Evolutionary conservation across 2,888 invertebrate species (phyloP).

Genomic region (Lissonota sp.): DNA sequence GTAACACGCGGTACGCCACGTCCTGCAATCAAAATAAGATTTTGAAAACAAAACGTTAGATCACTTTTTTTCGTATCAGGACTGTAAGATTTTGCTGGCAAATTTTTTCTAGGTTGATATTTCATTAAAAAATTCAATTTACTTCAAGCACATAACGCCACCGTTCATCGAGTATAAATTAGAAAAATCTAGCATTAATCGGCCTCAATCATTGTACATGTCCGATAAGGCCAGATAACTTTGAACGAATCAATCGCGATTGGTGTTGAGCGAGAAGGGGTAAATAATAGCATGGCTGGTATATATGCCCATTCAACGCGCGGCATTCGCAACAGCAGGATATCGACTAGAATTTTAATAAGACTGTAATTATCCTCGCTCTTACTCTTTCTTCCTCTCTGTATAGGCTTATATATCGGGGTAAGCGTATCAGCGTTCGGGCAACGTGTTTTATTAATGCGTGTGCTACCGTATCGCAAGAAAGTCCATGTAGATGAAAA

Average conservation of each 20-base stretch:
- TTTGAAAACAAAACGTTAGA: slow-evolving; percentile 7
- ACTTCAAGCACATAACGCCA: too few species aligned
- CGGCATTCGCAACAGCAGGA: slow-evolving; percentile 50
- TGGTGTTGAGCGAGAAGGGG: background rate
- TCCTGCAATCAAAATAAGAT: slow-evolving; percentile 81
- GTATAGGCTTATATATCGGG: background rate
- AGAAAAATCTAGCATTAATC: too few species aligned
- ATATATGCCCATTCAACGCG: slow-evolving; percentile 43
- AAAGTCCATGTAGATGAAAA: background rate
- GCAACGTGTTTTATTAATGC: slow-evolving; percentile 64
- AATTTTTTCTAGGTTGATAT: too few species aligned
- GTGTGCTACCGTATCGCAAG: slow-evolving; percentile 50
- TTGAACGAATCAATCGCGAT: slow-evolving; percentile 39
- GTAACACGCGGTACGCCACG: slow-evolving; percentile 82
- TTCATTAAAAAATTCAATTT: too few species aligned
- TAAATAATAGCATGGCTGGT: slow-evolving; percentile 16
- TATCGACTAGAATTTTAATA: slow-evolving; percentile 61
- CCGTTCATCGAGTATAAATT: too few species aligned
- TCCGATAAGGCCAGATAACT: background rate
- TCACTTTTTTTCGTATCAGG: background rate
- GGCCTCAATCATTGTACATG: background rate
- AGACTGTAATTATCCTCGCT: slow-evolving; percentile 60
- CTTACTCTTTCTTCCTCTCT: slow-evolving; percentile 10
- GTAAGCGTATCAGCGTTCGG: slow-evolving; percentile 21
- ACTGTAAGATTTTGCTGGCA: too few species aligned